These are phyloP conservation scores for Aethina tumida DNA, from an alignment of 1,140 invertebrate genomes.

Conservation along the genomic window DNA sequence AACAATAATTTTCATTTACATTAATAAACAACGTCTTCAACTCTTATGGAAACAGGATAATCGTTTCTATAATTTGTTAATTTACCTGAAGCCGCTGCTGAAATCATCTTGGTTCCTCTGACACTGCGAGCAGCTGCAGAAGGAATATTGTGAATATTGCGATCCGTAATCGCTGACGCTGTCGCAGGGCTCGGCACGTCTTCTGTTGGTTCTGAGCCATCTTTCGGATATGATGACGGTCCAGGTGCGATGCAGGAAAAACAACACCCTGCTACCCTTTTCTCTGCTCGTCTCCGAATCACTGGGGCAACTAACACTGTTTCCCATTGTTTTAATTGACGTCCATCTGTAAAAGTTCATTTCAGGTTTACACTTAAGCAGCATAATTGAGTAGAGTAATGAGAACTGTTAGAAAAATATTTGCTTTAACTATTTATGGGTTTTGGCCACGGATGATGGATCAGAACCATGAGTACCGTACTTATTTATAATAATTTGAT, in stretches of 20 bases:
- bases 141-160: slow-evolving; percentile 27
- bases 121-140: slow-evolving; percentile 31
- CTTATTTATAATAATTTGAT: too few species aligned
- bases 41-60: too few species aligned
- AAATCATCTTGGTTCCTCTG: slow-evolving; percentile 27
- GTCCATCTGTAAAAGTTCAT: too few species aligned
- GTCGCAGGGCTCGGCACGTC: slow-evolving; percentile 11
- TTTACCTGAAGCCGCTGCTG: slow-evolving; percentile 26
- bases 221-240: slow-evolving; percentile 21
- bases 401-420: too few species aligned
- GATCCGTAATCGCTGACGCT: slow-evolving; percentile 22
- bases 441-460: too few species aligned
- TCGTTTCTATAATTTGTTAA: too few species aligned
- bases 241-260: slow-evolving; percentile 29
- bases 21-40: too few species aligned
- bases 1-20: too few species aligned
- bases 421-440: too few species aligned
- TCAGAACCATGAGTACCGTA: too few species aligned
- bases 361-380: too few species aligned
- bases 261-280: slow-evolving; percentile 21
- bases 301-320: slow-evolving; percentile 7
- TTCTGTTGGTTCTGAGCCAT: slow-evolving; percentile 10
- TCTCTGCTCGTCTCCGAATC: slow-evolving; percentile 6
- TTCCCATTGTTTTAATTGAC: slow-evolving; percentile 17
- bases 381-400: too few species aligned